phyloP scores from a whole-genome alignment of 2,113 vertebrate species.

The Gymnarchus niloticus region DNA sequence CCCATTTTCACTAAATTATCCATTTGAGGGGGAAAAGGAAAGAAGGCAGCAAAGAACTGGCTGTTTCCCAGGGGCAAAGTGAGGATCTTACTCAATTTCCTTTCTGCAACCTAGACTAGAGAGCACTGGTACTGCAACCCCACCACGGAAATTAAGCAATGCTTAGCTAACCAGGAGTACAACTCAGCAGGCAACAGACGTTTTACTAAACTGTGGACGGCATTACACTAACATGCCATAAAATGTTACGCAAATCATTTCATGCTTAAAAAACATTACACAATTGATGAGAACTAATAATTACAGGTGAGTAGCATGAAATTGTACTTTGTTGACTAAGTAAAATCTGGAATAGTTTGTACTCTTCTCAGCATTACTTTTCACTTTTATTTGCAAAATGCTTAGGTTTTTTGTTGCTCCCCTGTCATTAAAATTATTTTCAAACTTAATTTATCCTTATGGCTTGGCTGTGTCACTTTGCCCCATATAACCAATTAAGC shows the following conservation, averaged over 20 bases:
- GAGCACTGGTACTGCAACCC: constrained; percentile 20
- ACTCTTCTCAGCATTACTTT: background rate
- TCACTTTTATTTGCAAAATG: background rate
- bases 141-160: constrained; percentile 9
- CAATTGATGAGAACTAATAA: background rate
- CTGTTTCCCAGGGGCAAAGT: constrained; percentile 27
- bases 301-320: background rate
- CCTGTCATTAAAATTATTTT: too few relatives aligned
- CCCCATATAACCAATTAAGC: background rate
- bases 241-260: background rate
- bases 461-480: background rate
- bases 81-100: constrained; percentile 41
- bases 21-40: constrained; percentile 18
- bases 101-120: constrained; percentile 35
- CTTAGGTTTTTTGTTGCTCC: background rate
- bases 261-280: background rate
- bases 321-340: background rate
- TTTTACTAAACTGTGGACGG: background rate
- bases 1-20: background rate
- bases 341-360: too few relatives aligned
- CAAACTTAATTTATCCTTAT: background rate
- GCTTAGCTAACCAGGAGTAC: background rate
- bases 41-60: constrained; percentile 27
- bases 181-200: background rate
- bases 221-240: background rate